A percentile compares a stretch with the other conserved stretches of the same genome.
phyloP scores from a whole-genome alignment of 2,888 invertebrate genomes.

The Smittia sp. region DNA sequence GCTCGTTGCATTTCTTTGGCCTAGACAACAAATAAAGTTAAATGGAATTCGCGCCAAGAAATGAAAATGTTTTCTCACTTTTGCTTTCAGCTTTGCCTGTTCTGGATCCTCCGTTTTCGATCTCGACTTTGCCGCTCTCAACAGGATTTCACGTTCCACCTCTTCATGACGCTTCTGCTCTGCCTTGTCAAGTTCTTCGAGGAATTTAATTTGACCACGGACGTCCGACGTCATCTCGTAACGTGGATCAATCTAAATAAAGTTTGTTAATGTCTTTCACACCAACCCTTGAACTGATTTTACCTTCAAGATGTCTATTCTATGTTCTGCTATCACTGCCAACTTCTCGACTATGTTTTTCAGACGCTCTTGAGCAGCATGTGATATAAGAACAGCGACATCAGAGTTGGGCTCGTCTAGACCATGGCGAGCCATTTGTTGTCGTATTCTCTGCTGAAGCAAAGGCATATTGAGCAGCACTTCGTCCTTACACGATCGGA shows the following conservation, averaged over 20 bases:
- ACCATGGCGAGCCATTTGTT: slow-evolving; percentile 70
- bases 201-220: slow-evolving; percentile 89
- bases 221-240: slow-evolving; percentile 90
- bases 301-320: slow-evolving; percentile 89
- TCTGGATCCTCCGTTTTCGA: slow-evolving; percentile 97
- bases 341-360: slow-evolving; percentile 88
- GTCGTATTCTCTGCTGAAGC: slow-evolving; percentile 73
- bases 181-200: slow-evolving; percentile 92
- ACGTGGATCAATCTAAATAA: slow-evolving; percentile 69
- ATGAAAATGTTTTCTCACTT: slow-evolving; percentile 61
- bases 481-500: slow-evolving; percentile 90
- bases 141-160: slow-evolving; percentile 87
- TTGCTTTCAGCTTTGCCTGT: slow-evolving; percentile 94
- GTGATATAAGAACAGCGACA: slow-evolving; percentile 86
- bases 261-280: not conserved
- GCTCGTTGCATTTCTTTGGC: slow-evolving; percentile 90
- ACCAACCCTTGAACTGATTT: slow-evolving; percentile 15
- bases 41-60: not conserved
- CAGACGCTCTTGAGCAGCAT: slow-evolving; percentile 90
- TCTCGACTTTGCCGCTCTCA: slow-evolving; percentile 91
- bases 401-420: slow-evolving; percentile 81
- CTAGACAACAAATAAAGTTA: slow-evolving; percentile 44
- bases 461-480: slow-evolving; percentile 75
- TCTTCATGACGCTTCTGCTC: slow-evolving; percentile 94
- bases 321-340: slow-evolving; percentile 89